Base-by-base conservation (phyloP, 2,113 vertebrate genomes). In the Psittacula cyanocephala region DNA sequence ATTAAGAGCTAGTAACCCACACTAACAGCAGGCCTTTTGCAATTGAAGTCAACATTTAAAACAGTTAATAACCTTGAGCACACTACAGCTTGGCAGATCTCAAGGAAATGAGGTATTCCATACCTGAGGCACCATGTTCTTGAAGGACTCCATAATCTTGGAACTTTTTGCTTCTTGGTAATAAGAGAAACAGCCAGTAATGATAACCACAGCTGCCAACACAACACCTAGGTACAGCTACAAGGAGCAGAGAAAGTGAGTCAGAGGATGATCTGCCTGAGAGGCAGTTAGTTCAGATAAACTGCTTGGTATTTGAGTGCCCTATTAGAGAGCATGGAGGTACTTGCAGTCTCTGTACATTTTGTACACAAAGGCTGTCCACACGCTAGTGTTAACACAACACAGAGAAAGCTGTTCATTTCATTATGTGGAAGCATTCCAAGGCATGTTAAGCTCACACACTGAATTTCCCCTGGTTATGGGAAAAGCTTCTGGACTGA, bases 81-180 rank as follows among this genome's bases (percentile, higher is more conserved):
- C 50, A 33, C 41, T 59, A 50, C 28, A 50, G 33, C 23, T 31
- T 86, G 35, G 41, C 37, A 65, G 35, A 78, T 46, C 20, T 50
- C 39, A 65, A 33, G 17, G 41, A 24, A 88, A 67, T 33, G 3
- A 76, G 35, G 50, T 17, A n/a, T 50, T 49, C 27, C 92, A 23
- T 97, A 99, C 99, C 98, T 99, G 99, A 95, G 99, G 99, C 67
- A 99, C 99, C 97, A 99, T 98, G 94, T 99, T 99, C 96, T 99
- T 99, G 98, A 99, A 99, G 60, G 99, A 99, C 41, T 99, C 99
- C 99, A 99, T 99, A 96, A 99, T 99, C 97, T 98, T 99, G 22
- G 99, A 99, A 96, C 99, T 99, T 96, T 99, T 99, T 25, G 99
- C 99, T 94, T 99, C 99, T 98, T 99, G 99, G 95, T 99, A 99